Evolutionary conservation across 2,113 vertebrate genomes (phyloP).

Genomic region (Psittacula cyanocephala): DNA sequence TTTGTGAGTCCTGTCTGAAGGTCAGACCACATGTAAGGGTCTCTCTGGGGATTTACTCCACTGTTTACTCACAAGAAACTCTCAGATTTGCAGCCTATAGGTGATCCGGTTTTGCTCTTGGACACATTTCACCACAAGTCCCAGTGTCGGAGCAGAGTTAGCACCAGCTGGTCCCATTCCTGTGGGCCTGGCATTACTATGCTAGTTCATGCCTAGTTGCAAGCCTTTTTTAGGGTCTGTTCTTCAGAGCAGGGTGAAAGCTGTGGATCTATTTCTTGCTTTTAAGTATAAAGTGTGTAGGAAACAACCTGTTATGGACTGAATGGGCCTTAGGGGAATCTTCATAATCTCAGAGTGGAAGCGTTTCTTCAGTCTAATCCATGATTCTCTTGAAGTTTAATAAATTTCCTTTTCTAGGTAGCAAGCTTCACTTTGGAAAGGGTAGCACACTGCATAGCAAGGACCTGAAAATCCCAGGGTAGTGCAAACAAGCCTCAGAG

Average conservation of each 20-base stretch:
- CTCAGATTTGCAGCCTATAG: neutral
- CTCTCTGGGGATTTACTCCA: neutral
- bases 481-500: neutral
- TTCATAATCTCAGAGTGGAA: neutral
- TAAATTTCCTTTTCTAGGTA: neutral
- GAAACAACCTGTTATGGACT: neutral
- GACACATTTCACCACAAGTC: neutral
- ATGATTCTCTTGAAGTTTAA: neutral
- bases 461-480: neutral
- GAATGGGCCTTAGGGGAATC: neutral
- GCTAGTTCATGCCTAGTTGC: neutral
- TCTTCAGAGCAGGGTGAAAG: neutral
- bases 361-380: neutral
- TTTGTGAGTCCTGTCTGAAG: neutral
- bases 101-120: neutral
- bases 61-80: neutral
- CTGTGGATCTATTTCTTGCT: neutral
- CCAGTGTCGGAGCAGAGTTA: neutral
- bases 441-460: neutral
- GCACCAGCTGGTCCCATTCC: rapidly evolving
- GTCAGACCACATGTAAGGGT: neutral
- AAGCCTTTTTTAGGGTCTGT: neutral
- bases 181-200: neutral
- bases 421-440: neutral
- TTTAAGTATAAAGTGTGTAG: neutral